phyloP scores from a whole-genome alignment of 2,888 invertebrate genomes.

The Pristionchus japonicus region DNA sequence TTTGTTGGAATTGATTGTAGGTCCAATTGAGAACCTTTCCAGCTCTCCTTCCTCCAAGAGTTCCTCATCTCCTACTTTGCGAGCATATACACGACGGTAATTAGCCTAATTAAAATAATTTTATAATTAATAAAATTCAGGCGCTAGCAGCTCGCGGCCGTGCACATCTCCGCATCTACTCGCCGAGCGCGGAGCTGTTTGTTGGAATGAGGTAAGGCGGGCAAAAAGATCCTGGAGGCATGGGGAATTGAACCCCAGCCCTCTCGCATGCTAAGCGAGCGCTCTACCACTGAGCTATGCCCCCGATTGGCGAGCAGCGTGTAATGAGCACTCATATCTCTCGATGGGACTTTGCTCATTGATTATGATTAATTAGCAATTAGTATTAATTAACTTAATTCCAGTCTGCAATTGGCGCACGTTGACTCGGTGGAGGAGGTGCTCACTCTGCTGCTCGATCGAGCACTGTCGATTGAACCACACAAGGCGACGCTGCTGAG shows the following conservation, averaged over 20 bases:
- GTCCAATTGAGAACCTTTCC: no score
- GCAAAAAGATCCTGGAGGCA: slow-evolving; percentile 21
- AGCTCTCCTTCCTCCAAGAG: slow-evolving; percentile 18
- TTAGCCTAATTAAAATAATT: neutral
- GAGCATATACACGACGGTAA: slow-evolving; percentile 48
- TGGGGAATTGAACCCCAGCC: slow-evolving; percentile 32
- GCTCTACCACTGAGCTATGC: slow-evolving; percentile 29
- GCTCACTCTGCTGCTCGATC: slow-evolving; percentile 9
- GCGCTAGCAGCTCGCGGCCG: neutral
- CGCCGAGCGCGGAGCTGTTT: neutral
- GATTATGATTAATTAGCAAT: neutral
- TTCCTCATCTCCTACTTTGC: slow-evolving; percentile 52
- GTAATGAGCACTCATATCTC: neutral
- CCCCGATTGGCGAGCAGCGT: neutral
- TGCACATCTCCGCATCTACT: slow-evolving; percentile 42
- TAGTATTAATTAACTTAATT: neutral
- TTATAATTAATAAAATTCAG: neutral
- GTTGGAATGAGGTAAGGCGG: neutral
- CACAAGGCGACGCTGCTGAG: neutral
- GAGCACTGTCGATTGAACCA: neutral
- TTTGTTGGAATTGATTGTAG: no score
- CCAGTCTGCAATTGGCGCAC: slow-evolving; percentile 6
- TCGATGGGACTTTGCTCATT: neutral
- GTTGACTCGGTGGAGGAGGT: slow-evolving; percentile 27
- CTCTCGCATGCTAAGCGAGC: slow-evolving; percentile 28